Evolutionary conservation across 2,113 vertebrate genomes (phyloP), one percentile per base, ranked within the genome.

Genomic region (Poeciliopsis retropinna): DNA sequence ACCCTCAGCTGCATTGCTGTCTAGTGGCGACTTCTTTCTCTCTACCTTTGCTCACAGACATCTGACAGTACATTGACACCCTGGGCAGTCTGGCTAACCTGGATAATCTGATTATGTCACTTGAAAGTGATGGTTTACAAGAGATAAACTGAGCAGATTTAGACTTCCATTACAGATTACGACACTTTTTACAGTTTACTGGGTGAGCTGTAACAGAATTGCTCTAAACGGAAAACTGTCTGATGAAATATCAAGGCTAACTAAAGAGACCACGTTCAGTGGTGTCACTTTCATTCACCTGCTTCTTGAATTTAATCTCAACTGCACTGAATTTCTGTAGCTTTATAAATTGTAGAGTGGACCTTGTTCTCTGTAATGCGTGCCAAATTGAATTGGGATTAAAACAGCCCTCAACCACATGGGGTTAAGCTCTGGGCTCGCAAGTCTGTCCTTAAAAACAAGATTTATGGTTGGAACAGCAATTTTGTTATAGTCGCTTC

Each of bases 361-460:
- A 81, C 67, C 61, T 85, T 81, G 81, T 86, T 82, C 89, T 93
- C 88, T 85, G 73, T 80, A 81, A 90, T 88, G 78, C 29, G 77
- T 88, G 90, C 92, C 83, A 73, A 82, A 6, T 81, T 72, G 78
- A 79, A 94, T 94, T 90, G 93, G 89, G 91, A 87, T 93, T 94
- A 89, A 76, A 57, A 61, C 41, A 28, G 71, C 70, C 57, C 67
- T 88, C 75, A 78, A 30, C 64, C 57, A 69, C 66, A 8, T 41
- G 67, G 85, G 87, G 91, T 91, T 88, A 82, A 47, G 30, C 34
- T 83, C 37, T 81, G 51, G 57, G 74, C 79, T 80, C 66, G 28
- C 22, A 61, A 76, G 68, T 87, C 41, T 34, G 11, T 51, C 7
- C 30, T 54, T 22, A 60, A 64, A 73, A 73, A 25, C 31, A 31